These are phyloP conservation scores for Seira musarum DNA, from an alignment of 2,888 invertebrate genomes.

Conservation along the genomic window DNA sequence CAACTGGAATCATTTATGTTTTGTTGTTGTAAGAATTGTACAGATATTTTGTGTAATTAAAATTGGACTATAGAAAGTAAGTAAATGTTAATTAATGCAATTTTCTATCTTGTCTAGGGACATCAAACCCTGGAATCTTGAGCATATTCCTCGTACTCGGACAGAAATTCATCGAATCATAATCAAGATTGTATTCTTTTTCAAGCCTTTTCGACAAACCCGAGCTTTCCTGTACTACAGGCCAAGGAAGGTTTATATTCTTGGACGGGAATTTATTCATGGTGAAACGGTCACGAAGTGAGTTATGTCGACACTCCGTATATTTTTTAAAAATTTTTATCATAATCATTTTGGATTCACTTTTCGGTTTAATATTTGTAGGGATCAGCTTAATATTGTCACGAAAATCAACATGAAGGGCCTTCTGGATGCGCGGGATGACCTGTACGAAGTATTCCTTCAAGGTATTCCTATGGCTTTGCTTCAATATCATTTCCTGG, in stretches of 20 bases:
- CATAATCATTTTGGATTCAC: neutral
- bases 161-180: no score
- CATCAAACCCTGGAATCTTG: neutral
- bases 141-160: no score
- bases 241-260: neutral
- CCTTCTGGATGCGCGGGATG: slow-evolving; percentile 25
- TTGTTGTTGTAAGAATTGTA: no score
- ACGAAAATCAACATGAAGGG: neutral
- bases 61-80: no score
- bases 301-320: neutral
- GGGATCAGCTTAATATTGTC: slow-evolving; percentile 4
- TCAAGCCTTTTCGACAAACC: slow-evolving; percentile 4
- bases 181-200: neutral
- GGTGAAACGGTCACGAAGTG: slow-evolving; percentile 25
- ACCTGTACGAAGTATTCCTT: slow-evolving; percentile 26
- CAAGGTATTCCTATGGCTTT: slow-evolving; percentile 30
- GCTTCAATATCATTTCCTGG: slow-evolving; percentile 27
- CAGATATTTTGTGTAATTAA: no score
- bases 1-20: no score
- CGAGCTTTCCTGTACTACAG: neutral
- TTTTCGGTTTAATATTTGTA: neutral
- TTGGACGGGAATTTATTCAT: slow-evolving; percentile 20
- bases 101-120: neutral
- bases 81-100: no score
- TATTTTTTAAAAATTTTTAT: neutral